phyloP scores from a whole-genome alignment of 1,140 invertebrate genomes.

The Idris sp. region DNA sequence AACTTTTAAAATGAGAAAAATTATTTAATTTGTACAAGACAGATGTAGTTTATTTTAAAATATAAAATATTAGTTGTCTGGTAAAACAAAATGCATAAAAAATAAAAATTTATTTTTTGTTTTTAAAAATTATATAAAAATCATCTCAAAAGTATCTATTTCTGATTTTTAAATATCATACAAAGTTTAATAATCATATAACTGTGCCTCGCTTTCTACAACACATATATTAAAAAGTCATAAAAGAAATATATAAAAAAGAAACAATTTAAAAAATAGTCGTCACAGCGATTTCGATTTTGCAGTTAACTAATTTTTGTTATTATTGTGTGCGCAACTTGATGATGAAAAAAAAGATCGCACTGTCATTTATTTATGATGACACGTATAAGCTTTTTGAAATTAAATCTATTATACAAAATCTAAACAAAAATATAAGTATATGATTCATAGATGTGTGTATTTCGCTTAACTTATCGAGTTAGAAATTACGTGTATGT shows the following conservation, averaged over 20 bases:
- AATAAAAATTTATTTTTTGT: no score
- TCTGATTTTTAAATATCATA: constrained; percentile 11
- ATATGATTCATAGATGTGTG: constrained; percentile 64
- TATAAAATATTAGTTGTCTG: no score
- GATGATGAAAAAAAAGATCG: constrained; percentile 24
- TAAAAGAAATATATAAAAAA: constrained; percentile 14
- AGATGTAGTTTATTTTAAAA: no score
- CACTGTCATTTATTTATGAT: constrained; percentile 41
- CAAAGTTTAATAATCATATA: constrained; percentile 57
- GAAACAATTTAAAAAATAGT: constrained; percentile 11
- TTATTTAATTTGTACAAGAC: no score
- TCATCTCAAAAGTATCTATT: no score
- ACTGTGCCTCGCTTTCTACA: constrained; percentile 62
- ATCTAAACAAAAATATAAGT: constrained; percentile 18
- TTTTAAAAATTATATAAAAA: no score
- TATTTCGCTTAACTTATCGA: constrained; percentile 56
- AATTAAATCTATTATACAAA: constrained; percentile 7
- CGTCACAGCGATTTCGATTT: constrained; percentile 7
- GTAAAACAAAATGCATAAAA: no score
- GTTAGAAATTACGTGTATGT: constrained; percentile 40
- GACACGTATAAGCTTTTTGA: constrained; percentile 50
- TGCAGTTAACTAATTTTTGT: neutral
- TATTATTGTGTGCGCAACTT: constrained; percentile 17
- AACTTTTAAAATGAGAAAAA: no score
- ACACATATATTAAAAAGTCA: constrained; percentile 48